phyloP scores from a whole-genome alignment of 2,888 invertebrate genomes.

The Eumerus sabulonum region DNA sequence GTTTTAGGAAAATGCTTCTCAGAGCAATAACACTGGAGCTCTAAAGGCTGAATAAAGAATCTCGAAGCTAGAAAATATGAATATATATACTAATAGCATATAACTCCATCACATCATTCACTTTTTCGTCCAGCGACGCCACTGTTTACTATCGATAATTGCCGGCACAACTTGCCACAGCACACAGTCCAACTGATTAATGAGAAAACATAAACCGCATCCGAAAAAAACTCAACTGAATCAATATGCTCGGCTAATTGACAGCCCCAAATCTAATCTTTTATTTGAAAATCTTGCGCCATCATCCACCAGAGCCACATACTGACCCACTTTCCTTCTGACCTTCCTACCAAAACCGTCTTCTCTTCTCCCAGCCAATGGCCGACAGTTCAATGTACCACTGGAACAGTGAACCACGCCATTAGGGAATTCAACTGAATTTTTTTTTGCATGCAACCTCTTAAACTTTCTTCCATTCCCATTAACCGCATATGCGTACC shows the following conservation, averaged over 20 bases:
- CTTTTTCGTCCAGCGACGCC: not conserved
- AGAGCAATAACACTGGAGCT: no score
- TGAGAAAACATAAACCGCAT: slow-evolving; percentile 39
- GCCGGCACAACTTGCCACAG: slow-evolving; percentile 1
- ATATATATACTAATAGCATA: no score
- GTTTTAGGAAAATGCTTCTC: no score
- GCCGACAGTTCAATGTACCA: slow-evolving; percentile 1
- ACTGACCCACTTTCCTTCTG: slow-evolving; percentile 7
- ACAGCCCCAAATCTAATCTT: no score
- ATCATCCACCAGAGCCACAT: no score
- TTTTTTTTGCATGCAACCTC: slow-evolving; percentile 43
- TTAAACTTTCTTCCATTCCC: slow-evolving; percentile 40
- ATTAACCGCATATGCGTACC: not conserved
- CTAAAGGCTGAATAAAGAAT: no score
- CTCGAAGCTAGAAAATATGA: no score
- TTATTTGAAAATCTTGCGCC: no score
- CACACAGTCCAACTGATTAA: slow-evolving; percentile 39
- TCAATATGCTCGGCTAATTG: not conserved
- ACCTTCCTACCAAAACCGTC: not conserved
- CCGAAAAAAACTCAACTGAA: slow-evolving; percentile 3
- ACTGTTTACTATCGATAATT: slow-evolving; percentile 1
- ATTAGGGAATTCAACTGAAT: slow-evolving; percentile 36
- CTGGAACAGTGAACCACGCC: not conserved
- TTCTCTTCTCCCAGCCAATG: no score
- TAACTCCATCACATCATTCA: no score